phyloP scores from a whole-genome alignment of 1,140 invertebrate species.

The Macrosteles quadrilineatus region DNA sequence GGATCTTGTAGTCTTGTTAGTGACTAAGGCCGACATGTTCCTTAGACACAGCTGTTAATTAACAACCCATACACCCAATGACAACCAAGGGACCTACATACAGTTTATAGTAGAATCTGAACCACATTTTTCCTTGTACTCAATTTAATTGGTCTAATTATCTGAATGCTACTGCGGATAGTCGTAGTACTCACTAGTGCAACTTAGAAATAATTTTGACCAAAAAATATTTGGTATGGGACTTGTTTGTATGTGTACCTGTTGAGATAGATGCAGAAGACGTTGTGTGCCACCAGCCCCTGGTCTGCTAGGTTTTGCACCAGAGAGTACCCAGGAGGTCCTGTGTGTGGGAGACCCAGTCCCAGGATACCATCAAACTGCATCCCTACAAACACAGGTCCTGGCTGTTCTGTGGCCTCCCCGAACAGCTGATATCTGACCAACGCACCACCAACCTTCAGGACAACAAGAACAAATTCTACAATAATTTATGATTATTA shows the following conservation, averaged over 20 bases:
- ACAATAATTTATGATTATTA: too few species aligned
- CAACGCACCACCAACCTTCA: not conserved
- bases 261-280: slow-evolving; percentile 21
- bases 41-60: too few species aligned
- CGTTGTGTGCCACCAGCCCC: not conserved
- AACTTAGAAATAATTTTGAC: not conserved
- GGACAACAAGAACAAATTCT: too few species aligned
- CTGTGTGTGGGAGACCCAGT: not conserved
- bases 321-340: not conserved
- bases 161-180: not conserved
- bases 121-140: too few species aligned
- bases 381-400: not conserved
- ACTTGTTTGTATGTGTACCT: too few species aligned
- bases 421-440: not conserved
- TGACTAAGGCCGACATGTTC: too few species aligned
- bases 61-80: too few species aligned
- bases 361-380: slow-evolving; percentile 3
- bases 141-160: not conserved
- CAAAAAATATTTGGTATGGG: too few species aligned
- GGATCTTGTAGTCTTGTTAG: too few species aligned
- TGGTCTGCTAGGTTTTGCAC: not conserved
- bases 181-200: too few species aligned
- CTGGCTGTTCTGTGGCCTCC: not conserved
- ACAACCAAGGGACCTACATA: too few species aligned
- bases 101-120: too few species aligned